These are phyloP conservation scores for Anoncus sp. DNA, from an alignment of 2,888 invertebrate species.

Conservation along the genomic window DNA sequence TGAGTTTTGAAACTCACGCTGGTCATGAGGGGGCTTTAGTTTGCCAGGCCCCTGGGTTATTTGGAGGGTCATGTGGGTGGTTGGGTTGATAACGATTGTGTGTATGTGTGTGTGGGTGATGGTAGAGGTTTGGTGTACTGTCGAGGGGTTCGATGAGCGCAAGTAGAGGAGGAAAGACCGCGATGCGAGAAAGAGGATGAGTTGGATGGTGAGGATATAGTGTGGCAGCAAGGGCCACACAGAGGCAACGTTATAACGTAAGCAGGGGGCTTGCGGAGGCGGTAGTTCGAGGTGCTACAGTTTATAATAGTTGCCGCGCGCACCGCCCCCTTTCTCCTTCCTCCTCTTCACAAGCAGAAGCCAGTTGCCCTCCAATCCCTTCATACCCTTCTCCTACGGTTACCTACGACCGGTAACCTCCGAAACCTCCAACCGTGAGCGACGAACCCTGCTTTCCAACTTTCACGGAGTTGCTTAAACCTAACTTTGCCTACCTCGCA, in stretches of 20 bases:
- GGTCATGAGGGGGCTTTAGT: constrained; percentile 72
- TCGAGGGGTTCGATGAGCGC: constrained; percentile 41
- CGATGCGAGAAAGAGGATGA: constrained; percentile 19
- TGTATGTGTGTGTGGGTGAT: constrained; percentile 7
- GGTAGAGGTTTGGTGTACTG: constrained; percentile 9
- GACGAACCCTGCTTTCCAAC: constrained; percentile 75
- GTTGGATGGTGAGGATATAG: constrained; percentile 72
- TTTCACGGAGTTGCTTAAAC: constrained; percentile 83
- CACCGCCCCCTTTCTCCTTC: constrained; percentile 71
- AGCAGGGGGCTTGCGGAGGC: constrained; percentile 72
- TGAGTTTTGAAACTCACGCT: constrained; percentile 74
- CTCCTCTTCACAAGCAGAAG: constrained; percentile 55
- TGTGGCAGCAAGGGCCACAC: constrained; percentile 51
- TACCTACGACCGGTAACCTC: constrained; percentile 47
- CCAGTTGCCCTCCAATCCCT: constrained; percentile 72
- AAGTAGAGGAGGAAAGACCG: constrained; percentile 28
- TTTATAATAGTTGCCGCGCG: constrained; percentile 83
- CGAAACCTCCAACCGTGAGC: constrained; percentile 51
- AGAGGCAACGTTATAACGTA: constrained; percentile 34
- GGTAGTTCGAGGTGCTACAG: constrained; percentile 83
- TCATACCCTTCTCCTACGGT: constrained; percentile 34
- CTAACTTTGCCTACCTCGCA: constrained; percentile 75
- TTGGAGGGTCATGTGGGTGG: constrained; percentile 70
- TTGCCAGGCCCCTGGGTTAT: constrained; percentile 80
- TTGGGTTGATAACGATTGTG: constrained; percentile 56